Conservation (phyloP, 2,888 invertebrate species). For the Chloromyia formosa region DNA sequence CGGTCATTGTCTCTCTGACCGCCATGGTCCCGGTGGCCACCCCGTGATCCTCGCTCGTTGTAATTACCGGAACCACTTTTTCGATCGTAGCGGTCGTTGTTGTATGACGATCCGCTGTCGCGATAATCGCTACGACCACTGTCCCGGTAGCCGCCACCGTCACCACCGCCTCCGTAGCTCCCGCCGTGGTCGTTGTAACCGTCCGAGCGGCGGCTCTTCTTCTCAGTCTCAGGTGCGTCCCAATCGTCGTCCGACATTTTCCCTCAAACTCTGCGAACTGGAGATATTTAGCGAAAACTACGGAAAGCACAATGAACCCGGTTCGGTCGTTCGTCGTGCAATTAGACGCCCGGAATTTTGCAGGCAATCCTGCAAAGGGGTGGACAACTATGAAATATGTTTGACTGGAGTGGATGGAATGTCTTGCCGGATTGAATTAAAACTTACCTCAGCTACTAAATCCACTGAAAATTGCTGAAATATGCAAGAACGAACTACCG, state of each 20-base stretch:
- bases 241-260: slow-evolving; percentile 46
- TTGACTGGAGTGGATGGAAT: too few species aligned
- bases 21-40: slow-evolving; percentile 1
- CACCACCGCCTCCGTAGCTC: background rate
- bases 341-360: too few species aligned
- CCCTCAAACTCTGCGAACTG: too few species aligned
- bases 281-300: too few species aligned
- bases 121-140: background rate
- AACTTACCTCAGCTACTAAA: too few species aligned
- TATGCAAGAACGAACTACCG: too few species aligned
- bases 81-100: background rate
- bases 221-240: slow-evolving; percentile 9
- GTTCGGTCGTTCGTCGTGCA: too few species aligned
- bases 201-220: slow-evolving; percentile 16
- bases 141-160: background rate
- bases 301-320: too few species aligned
- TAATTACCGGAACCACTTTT: background rate
- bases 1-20: slow-evolving; percentile 31
- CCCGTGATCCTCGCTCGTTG: background rate
- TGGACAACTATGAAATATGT: too few species aligned
- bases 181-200: background rate
- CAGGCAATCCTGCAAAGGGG: too few species aligned
- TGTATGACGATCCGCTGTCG: background rate
- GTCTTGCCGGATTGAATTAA: too few species aligned
- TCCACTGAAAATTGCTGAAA: too few species aligned